Evolutionary conservation across 1,140 invertebrate genomes (phyloP), one percentile per base, ranked within the genome.

Genomic region (Agrilus planipennis): DNA sequence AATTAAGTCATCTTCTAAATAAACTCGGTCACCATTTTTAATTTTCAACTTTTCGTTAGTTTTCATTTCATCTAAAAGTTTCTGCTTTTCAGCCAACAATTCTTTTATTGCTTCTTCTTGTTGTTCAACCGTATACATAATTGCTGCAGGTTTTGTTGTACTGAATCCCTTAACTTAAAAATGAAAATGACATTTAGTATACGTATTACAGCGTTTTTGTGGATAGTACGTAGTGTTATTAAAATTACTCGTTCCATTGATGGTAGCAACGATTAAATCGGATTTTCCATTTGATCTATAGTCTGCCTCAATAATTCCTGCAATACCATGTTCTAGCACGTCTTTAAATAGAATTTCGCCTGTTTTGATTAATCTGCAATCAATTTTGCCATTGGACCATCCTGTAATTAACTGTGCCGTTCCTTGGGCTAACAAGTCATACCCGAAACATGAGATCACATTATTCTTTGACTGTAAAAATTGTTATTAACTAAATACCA

Each of bases 311-410:
- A 87, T 73, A 54, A 94, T 77, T 1, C 86, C 88, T 11, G 89
- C 87, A 18, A 91, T 70, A 2, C 77, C 68, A 89, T 73, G 42
- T 19, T 31, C 43, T 45, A 60, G 46, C 2, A 81, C 78, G 46
- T 90, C 80, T 55, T 87, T 85, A 50, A 89, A 87, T 3, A 92
- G 69, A 10, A 92, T 86, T 58, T 91, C 84, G 1, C 89, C 90
- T 11, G 76, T 82, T 31, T 69, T 68, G 42, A 77, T 75, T 48
- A 78, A 80, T 5, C 90, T 68, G 39, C 82, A 89, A 61, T 95
- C 89, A 39, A 95, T 73, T 63, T 93, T 92, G 4, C 91, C 90
- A 64, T 84, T 92, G 20, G 79, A 83, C 90, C 90, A 95, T n/a
- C 89, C 88, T 23, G 83, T 89, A 9, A 92, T 72, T 2, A 92